Conservation (phyloP, 35 echinoderm and acorn worm species). For the Diadema setosum region DNA sequence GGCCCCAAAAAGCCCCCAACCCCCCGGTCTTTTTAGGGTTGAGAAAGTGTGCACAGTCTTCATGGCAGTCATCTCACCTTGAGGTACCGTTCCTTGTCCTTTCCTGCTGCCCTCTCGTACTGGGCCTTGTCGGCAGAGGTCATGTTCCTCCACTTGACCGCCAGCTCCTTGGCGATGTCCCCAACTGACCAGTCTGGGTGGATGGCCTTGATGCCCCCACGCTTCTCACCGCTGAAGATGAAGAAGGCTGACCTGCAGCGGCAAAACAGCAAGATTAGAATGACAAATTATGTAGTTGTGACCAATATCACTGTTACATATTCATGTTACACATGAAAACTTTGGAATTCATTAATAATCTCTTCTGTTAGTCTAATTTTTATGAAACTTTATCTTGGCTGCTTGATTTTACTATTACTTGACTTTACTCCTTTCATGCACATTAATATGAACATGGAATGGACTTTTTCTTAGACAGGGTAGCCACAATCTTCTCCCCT, state of each 20-base stretch:
- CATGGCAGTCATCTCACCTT: slow-evolving; percentile 59
- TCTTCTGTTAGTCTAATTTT: background rate
- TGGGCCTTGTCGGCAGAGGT: slow-evolving; percentile 41
- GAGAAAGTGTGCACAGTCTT: too few species aligned
- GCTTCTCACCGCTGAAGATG: slow-evolving; percentile 86
- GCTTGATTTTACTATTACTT: too few species aligned
- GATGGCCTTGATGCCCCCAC: slow-evolving; percentile 43
- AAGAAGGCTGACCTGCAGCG: slow-evolving; percentile 96
- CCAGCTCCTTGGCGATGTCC: slow-evolving; percentile 73
- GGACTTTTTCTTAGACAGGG: too few species aligned
- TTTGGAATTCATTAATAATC: background rate
- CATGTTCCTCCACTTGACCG: slow-evolving; percentile 75
- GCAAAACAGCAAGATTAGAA: too few species aligned
- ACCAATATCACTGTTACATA: too few species aligned
- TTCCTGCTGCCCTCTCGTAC: slow-evolving; percentile 67
- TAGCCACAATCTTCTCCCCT: too few species aligned
- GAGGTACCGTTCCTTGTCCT: slow-evolving; percentile 84
- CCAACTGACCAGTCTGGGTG: slow-evolving; percentile 81
- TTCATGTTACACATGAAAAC: background rate
- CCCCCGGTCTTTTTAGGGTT: too few species aligned
- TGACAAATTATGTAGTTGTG: too few species aligned
- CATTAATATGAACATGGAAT: too few species aligned
- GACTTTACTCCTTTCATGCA: too few species aligned
- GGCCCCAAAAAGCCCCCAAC: too few species aligned
- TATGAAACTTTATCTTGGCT: too few species aligned